Conservation (phyloP, 1,140 invertebrate species). For the Drosophila pectinifera region DNA sequence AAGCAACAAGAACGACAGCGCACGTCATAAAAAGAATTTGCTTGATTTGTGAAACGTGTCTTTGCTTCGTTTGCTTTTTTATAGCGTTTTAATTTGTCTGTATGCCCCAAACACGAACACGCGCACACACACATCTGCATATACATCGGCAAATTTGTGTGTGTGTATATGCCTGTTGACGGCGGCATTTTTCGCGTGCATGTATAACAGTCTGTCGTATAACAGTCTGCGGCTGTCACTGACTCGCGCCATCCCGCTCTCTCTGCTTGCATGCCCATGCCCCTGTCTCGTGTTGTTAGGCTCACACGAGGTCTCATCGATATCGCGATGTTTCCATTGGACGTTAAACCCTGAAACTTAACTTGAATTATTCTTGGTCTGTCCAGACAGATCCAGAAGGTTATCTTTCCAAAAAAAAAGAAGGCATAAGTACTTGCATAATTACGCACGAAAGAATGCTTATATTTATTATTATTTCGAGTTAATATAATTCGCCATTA, state of each 20-base stretch:
- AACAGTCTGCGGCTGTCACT: conserved; percentile 68
- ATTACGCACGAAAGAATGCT: not conserved
- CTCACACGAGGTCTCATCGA: conserved; percentile 32
- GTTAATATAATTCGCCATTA: not conserved
- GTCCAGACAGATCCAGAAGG: not conserved
- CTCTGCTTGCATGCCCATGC: conserved; percentile 19
- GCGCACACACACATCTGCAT: conserved; percentile 30
- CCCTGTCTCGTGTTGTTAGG: conserved; percentile 20
- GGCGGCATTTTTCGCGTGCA: conserved; percentile 65
- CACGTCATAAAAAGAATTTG: conserved; percentile 81
- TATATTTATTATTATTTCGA: not conserved
- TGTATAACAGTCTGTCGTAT: conserved; percentile 65
- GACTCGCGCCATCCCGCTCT: conserved; percentile 22
- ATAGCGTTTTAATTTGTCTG: conserved; percentile 83
- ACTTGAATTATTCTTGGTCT: not conserved
- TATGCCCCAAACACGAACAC: conserved; percentile 69
- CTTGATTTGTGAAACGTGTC: conserved; percentile 83
- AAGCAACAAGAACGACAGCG: conserved; percentile 60
- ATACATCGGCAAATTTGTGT: conserved; percentile 11
- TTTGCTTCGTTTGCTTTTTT: conserved; percentile 83
- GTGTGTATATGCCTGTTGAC: conserved; percentile 48
- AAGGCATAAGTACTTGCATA: not conserved
- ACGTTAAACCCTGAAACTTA: not conserved
- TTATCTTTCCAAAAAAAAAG: not conserved
- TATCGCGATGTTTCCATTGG: conserved; percentile 17